A percentile compares a stretch with the other conserved stretches of the same genome.
Evolutionary conservation across 2,888 invertebrate species (phyloP).

Genomic region (Caenorhabditis drosophilae): DNA sequence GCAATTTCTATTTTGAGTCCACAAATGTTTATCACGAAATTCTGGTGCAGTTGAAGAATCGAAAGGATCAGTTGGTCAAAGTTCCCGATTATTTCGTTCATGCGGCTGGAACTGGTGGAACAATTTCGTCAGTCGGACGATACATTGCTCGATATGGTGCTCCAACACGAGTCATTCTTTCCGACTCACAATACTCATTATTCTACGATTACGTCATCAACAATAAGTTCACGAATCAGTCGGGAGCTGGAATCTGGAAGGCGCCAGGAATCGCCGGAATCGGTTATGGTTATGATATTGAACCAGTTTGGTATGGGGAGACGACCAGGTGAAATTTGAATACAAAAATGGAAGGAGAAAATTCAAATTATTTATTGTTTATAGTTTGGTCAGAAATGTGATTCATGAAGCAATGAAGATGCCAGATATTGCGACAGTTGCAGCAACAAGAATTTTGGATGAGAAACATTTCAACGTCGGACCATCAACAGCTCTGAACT

Average conservation of each 20-base stretch:
- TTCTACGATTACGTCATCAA: conserved; percentile 61
- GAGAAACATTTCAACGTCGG: conserved; percentile 43
- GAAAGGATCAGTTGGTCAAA: conserved; percentile 18
- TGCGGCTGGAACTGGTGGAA: conserved; percentile 61
- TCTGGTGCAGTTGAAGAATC: conserved; percentile 41
- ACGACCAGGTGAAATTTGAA: conserved; percentile 44
- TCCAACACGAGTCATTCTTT: conserved; percentile 53
- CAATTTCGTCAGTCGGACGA: conserved; percentile 61
- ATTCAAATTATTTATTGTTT: background rate
- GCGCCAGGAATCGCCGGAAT: conserved; percentile 60
- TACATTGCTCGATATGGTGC: conserved; percentile 55
- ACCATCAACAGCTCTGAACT: conserved; percentile 51
- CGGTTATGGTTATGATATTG: conserved; percentile 58
- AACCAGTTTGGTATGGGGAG: conserved; percentile 46
- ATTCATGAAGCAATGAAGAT: conserved; percentile 59
- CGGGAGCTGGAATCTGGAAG: conserved; percentile 52
- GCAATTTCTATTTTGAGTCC: conserved; percentile 46
- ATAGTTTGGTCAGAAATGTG: conserved; percentile 53
- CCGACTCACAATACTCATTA: conserved; percentile 59
- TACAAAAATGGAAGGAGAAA: too few relatives aligned
- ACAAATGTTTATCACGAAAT: conserved; percentile 64
- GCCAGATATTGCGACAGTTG: conserved; percentile 61
- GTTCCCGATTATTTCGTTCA: conserved; percentile 59
- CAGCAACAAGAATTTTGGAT: conserved; percentile 51
- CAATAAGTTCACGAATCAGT: conserved; percentile 54